phyloP scores from a whole-genome alignment of 2,888 invertebrate species.

The Meiosimyza decipiens region DNA sequence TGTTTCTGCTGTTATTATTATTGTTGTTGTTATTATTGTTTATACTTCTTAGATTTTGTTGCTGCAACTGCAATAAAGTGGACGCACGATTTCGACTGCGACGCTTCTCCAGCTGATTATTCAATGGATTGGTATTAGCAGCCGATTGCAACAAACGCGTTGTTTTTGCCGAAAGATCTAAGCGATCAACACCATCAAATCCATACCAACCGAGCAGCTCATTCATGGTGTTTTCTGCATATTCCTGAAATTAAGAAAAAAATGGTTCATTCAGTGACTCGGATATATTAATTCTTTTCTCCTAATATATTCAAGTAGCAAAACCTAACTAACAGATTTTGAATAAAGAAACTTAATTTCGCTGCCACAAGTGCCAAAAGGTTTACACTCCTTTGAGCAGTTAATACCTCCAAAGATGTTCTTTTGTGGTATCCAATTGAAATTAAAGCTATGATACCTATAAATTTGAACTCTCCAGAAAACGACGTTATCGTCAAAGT shows the following conservation, averaged over 20 bases:
- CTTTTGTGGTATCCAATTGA: conserved; percentile 26
- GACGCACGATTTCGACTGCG: conserved; percentile 54
- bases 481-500: conserved; percentile 18
- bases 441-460: conserved; percentile 29
- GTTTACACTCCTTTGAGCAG: background rate
- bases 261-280: background rate
- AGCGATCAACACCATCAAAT: conserved; percentile 78
- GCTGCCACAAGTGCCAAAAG: conserved; percentile 7
- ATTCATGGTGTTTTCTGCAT: conserved; percentile 92
- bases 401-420: conserved; percentile 12
- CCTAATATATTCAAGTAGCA: too few species aligned
- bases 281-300: too few species aligned
- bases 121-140: conserved; percentile 42
- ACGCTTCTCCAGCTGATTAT: conserved; percentile 49
- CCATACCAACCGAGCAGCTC: conserved; percentile 93
- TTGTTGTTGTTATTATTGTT: conserved; percentile 44
- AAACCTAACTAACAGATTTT: too few species aligned
- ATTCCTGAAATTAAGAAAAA: conserved; percentile 73
- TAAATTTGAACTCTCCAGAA: conserved; percentile 31
- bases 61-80: conserved; percentile 44
- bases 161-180: conserved; percentile 65
- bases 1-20: conserved; percentile 37
- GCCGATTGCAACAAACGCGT: conserved; percentile 56
- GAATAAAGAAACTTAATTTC: too few species aligned
- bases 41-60: conserved; percentile 42